Base-by-base conservation (phyloP, 2,888 invertebrate genomes). In the Holacanthella duospinosa region DNA sequence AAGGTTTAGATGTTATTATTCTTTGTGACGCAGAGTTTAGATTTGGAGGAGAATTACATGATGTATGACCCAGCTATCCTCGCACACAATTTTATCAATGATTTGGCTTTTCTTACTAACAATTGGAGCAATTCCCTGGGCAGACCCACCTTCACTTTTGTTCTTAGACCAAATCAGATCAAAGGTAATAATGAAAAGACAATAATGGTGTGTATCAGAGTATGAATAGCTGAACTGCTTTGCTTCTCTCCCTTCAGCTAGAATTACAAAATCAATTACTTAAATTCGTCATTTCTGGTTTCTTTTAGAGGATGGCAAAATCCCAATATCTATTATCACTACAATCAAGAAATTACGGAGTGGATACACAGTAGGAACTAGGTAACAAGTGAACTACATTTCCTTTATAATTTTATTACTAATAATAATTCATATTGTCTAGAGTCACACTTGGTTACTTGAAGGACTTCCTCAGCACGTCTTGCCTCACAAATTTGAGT, bases 341-440 rank as follows among this genome's bases (percentile, higher is more conserved):
- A 97, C 97, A 1, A 92, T 99, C 85, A 93, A 95, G 76, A 99
- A 99, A 79, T 80, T 99, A 2, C 94, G 95, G 78, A 95, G 94
- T 65, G 99, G 99, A 12, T 99, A 99, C 76, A 93, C 97, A 61
- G 95, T 95, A 76, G 99, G 97, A n/a, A 96, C 97, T 0, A 84
- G 83, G 82, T 81, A 74, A 61, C 57, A 9, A 57, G 25, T 44
- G 16, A 4, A 25, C 6, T 9, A 12, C 6, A 65, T 19, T 54
- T 29, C 59, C 43, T 58, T 19, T 56, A 54, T 56, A 48, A 4
- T 48, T 21, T 21, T 48, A 4, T 16, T 4, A 21, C 48, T n/a
- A 9, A n/a, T 48, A 4, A 48, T 48, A 4, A 4, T 48, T 16
- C 12, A 4, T n/a, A 63, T 62, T 62, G 69, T 73, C 54, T 66